Base-by-base conservation (phyloP, 2,113 vertebrate genomes). In the Lagopus leucura region DNA sequence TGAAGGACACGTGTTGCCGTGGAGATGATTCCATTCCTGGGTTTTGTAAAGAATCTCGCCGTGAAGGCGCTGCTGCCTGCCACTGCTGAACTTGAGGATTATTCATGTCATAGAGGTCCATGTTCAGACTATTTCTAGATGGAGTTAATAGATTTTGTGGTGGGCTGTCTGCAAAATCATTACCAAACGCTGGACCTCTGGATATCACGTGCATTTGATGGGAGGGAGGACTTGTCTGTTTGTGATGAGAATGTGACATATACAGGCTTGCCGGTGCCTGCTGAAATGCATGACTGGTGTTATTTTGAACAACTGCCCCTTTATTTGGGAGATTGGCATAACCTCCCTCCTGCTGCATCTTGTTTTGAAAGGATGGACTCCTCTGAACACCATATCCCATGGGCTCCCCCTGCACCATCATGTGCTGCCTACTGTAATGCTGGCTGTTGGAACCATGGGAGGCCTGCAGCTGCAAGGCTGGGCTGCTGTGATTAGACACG, bases 281-380 rank as follows among this genome's bases (percentile, higher is more conserved):
- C 42, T 96, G 97, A 93, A 98, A 98, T 4, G 98, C 92, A 28
- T 99, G 99, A 34, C 98, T 97, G 11, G 98, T 73, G 47, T 93
- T 97, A 5, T 96, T 98, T 82, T 98, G 98, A 81, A 96, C 97
- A 72, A 98, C 97, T 4, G 95, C 91, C 10, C 98, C 98, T 98
- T 99, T 99, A 80, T 97, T 97, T 57, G 98, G 98, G 87, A 99
- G 98, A 96, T 69, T 98, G 14, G 98, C 95, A 6, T 99, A 99
- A 28, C 97, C 97, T 34, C 95, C 98, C 14, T 99, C 98, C 52
- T 98, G 98, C 8, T 98, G 97, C 91, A 99, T 98, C 97, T 99
- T 99, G 96, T 98, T 99, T 95, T 99, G 99, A 96, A 99, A 99
- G 90, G 99, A 99, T 16, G 99, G 98, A 83, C 98, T 99, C 88